phyloP scores from a whole-genome alignment of 2,113 vertebrate genomes.

The Buteo buteo region DNA sequence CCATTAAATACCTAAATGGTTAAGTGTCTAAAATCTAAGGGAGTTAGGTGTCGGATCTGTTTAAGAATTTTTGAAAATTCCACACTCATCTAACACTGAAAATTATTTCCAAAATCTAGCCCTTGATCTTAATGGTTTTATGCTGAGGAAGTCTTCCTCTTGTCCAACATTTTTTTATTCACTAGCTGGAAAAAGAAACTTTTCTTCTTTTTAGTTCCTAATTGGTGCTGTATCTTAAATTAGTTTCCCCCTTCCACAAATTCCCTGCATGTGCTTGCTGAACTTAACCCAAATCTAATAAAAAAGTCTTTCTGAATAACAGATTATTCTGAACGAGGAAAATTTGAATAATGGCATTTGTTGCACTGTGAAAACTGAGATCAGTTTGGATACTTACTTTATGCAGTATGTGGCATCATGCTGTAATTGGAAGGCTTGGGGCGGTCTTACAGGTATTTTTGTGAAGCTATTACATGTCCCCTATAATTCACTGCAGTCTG shows the following conservation, averaged over 20 bases:
- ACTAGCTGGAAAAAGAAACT: neutral
- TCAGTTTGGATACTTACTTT: neutral
- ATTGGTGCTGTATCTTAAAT: neutral
- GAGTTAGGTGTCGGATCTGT: neutral
- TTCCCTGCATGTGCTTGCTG: neutral
- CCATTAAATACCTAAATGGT: neutral
- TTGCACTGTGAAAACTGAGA: neutral
- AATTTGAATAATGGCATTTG: neutral
- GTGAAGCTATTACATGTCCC: neutral
- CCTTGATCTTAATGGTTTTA: neutral
- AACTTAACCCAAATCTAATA: neutral
- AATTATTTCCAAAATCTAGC: neutral
- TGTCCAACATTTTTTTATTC: neutral
- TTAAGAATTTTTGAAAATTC: neutral
- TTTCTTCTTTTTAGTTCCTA: neutral
- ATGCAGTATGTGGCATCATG: neutral
- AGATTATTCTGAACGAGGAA: neutral
- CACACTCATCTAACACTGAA: neutral
- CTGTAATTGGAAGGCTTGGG: neutral
- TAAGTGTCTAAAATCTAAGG: neutral
- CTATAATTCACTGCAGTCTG: neutral
- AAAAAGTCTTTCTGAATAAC: neutral
- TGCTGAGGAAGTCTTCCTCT: neutral
- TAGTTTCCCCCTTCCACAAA: neutral
- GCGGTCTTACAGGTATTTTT: neutral